These are phyloP conservation scores for Strigamia maritima DNA, from an alignment of 2,888 invertebrate genomes.

Conservation along the genomic window DNA sequence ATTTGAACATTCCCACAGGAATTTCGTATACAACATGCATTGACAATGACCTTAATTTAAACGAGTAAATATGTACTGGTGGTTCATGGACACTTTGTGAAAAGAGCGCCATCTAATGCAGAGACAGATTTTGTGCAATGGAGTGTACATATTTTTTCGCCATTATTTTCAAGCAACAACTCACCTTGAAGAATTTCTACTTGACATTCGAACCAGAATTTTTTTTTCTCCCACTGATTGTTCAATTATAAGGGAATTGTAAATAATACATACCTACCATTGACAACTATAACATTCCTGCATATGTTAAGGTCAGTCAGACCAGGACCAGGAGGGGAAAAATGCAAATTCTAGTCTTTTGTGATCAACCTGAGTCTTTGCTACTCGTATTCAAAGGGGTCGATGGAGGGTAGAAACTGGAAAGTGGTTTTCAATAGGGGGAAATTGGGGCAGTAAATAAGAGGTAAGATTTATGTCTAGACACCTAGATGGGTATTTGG, in stretches of 20 bases:
- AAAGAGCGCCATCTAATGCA: too few species aligned
- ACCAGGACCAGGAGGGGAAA: background rate
- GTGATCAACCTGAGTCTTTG: background rate
- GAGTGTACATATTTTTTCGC: too few species aligned
- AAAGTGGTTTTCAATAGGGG: conserved; percentile 16
- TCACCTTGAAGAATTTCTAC: background rate
- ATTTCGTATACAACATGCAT: too few species aligned
- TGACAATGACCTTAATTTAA: too few species aligned
- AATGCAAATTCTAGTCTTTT: conserved; percentile 1
- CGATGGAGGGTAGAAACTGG: background rate
- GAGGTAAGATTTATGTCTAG: background rate
- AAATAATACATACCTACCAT: background rate
- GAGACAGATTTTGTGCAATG: too few species aligned
- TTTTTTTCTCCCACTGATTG: background rate
- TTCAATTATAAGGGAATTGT: background rate
- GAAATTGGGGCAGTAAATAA: background rate
- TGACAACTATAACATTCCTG: background rate
- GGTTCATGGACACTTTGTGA: too few species aligned
- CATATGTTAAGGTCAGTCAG: background rate
- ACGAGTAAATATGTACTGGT: too few species aligned
- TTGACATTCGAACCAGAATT: too few species aligned
- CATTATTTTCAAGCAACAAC: too few species aligned
- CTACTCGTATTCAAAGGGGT: conserved; percentile 4
- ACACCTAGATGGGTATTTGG: background rate
- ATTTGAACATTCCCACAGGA: too few species aligned